Percentiles rank a stretch among this genome's conserved stretches.
Conservation (phyloP, 2,113 vertebrate genomes). For the Sinosuthora webbiana region DNA sequence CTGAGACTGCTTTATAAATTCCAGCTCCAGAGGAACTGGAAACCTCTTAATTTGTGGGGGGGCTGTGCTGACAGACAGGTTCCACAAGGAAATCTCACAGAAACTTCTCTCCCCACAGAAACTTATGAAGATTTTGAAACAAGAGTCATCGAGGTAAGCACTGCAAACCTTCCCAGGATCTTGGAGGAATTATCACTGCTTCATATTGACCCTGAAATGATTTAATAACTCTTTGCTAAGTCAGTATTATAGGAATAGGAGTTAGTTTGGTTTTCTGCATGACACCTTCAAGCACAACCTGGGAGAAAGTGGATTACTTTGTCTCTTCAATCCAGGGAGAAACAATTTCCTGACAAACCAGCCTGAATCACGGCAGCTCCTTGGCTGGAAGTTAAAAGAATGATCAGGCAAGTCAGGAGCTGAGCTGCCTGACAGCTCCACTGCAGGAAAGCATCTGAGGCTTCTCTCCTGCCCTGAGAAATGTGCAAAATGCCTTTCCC, state of each 20-base stretch:
- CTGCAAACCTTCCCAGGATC: not conserved
- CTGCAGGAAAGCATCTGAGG: not conserved
- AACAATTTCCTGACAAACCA: not conserved
- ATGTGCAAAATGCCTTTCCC: not conserved
- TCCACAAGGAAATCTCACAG: not conserved
- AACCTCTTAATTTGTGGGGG: not conserved
- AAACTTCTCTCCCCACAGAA: constrained; percentile 76
- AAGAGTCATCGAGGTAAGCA: constrained; percentile 90
- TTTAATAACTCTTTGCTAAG: not conserved
- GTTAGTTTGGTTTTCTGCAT: not conserved
- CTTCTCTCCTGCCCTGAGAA: not conserved
- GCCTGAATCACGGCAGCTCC: not conserved
- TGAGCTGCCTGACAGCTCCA: not conserved
- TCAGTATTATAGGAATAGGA: not conserved
- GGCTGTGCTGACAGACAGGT: not conserved
- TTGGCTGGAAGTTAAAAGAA: not conserved
- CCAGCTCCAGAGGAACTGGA: not conserved
- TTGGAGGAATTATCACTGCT: not conserved
- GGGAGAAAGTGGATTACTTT: not conserved
- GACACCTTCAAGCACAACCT: not conserved
- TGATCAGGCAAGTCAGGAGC: not conserved
- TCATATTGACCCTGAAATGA: not conserved
- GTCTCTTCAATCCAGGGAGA: not conserved
- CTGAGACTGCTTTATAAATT: not conserved
- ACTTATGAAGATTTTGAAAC: constrained; percentile 89